Evolutionary conservation across 2,797 vertebrate species (phyloP).

Genomic region (Ctenochaetus hawaiiensis): DNA sequence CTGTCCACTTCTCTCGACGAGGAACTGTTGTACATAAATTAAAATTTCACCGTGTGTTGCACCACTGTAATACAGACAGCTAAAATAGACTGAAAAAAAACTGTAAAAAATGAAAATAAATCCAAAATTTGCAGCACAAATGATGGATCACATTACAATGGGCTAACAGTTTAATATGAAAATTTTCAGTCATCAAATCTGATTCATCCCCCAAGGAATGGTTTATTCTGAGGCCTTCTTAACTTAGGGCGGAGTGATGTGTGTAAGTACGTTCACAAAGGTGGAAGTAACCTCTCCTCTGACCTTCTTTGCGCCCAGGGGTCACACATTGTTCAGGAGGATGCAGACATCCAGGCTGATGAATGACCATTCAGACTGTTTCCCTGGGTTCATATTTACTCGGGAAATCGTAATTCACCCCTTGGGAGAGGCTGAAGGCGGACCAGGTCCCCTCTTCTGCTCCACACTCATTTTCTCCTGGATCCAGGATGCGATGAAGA

Average conservation of each 20-base stretch:
- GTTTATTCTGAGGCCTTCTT: constrained; percentile 3
- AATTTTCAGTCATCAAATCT: not conserved
- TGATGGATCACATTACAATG: not conserved
- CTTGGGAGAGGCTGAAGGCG: constrained; percentile 60
- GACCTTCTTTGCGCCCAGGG: constrained; percentile 74
- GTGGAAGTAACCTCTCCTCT: constrained; percentile 78
- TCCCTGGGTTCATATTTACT: constrained; percentile 72
- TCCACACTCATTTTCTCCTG: constrained; percentile 48
- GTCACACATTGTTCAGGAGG: constrained; percentile 84
- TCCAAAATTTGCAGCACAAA: not conserved
- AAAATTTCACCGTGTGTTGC: no score
- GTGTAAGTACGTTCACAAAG: constrained; percentile 39
- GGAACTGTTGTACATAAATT: no score
- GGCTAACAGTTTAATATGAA: not conserved
- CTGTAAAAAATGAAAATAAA: not conserved
- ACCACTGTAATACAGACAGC: not conserved
- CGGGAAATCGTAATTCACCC: constrained; percentile 82
- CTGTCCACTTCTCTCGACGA: not conserved
- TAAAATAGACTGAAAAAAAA: not conserved
- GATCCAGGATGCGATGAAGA: constrained; percentile 70
- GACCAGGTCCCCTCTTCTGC: constrained; percentile 51
- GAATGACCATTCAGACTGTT: constrained; percentile 74
- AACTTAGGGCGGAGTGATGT: not conserved
- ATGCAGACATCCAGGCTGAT: constrained; percentile 80
- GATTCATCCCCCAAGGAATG: not conserved